Evolutionary conservation across 2,888 invertebrate species (phyloP).

Genomic region (Leucophenga maculata): DNA sequence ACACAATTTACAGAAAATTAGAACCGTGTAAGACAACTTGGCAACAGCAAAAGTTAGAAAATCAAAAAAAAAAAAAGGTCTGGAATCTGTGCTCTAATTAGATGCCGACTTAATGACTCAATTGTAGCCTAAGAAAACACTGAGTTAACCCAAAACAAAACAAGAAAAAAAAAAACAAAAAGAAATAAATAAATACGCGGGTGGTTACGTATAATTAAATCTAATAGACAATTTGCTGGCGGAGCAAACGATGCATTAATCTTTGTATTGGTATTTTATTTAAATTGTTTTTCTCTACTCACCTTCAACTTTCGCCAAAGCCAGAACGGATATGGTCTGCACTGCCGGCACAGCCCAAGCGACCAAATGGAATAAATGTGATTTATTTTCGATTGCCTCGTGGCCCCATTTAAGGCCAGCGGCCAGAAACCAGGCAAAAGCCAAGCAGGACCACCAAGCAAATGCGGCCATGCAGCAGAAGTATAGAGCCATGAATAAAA

Average conservation of each 20-base stretch:
- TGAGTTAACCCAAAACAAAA: too few relatives aligned
- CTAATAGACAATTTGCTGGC: too few relatives aligned
- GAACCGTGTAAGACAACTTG: conserved; percentile 1
- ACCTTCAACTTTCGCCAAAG: conserved; percentile 97
- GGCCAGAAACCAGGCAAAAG: conserved; percentile 96
- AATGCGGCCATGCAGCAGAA: conserved; percentile 97
- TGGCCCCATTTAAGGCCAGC: conserved; percentile 98
- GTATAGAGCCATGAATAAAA: conserved; percentile 95
- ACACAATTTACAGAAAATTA: background rate
- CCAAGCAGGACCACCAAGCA: conserved; percentile 98
- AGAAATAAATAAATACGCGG: too few relatives aligned
- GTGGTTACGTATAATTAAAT: too few relatives aligned
- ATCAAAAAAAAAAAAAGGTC: background rate
- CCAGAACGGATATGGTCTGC: conserved; percentile 94
- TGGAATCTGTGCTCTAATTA: conserved; percentile 45
- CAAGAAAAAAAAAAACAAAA: too few relatives aligned
- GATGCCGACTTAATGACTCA: conserved; percentile 64
- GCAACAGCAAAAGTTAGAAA: background rate
- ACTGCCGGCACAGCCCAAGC: conserved; percentile 99
- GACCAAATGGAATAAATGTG: conserved; percentile 96
- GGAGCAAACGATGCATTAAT: too few relatives aligned
- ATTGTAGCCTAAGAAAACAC: conserved; percentile 43
- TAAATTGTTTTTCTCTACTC: conserved; percentile 45
- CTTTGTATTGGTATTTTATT: too few relatives aligned
- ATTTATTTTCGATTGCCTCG: conserved; percentile 97